phyloP scores from a whole-genome alignment of 2,888 invertebrate genomes.

The Mythimna lalbum region DNA sequence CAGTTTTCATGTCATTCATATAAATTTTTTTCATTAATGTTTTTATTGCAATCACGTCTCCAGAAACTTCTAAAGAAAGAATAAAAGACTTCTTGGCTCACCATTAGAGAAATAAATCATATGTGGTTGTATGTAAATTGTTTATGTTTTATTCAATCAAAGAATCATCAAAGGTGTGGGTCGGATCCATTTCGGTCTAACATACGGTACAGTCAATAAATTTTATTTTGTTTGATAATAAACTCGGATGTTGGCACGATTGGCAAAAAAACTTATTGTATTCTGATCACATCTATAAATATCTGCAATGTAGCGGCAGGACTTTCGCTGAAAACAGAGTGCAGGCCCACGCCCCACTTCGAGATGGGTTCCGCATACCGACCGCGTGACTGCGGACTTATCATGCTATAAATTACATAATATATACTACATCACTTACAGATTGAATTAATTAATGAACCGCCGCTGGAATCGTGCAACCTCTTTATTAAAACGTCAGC shows the following conservation, averaged over 20 bases:
- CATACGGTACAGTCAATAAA: constrained; percentile 22
- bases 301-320: constrained; percentile 53
- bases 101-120: constrained; percentile 18
- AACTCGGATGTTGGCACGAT: constrained; percentile 69
- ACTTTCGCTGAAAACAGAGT: constrained; percentile 72
- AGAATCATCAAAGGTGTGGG: constrained; percentile 40
- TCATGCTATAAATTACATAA: constrained; percentile 51
- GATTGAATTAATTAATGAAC: constrained; percentile 16
- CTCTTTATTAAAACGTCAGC: constrained; percentile 30
- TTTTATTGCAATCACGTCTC: constrained; percentile 1
- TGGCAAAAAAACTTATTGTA: constrained; percentile 74
- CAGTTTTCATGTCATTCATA: constrained; percentile 27
- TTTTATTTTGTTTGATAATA: constrained; percentile 33
- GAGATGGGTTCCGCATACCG: constrained; percentile 74
- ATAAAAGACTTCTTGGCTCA: constrained; percentile 41
- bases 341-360: constrained; percentile 68
- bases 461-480: constrained; percentile 9
- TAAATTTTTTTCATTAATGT: constrained; percentile 9
- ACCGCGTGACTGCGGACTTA: constrained; percentile 37
- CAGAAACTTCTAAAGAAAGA: constrained; percentile 34
- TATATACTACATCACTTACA: constrained; percentile 40
- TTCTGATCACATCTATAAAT: constrained; percentile 74
- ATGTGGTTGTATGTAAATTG: constrained; percentile 29
- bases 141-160: constrained; percentile 36
- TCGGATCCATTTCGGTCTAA: constrained; percentile 23